Conservation (phyloP, 1,140 invertebrate species). For the Oreohelix idahoensis region DNA sequence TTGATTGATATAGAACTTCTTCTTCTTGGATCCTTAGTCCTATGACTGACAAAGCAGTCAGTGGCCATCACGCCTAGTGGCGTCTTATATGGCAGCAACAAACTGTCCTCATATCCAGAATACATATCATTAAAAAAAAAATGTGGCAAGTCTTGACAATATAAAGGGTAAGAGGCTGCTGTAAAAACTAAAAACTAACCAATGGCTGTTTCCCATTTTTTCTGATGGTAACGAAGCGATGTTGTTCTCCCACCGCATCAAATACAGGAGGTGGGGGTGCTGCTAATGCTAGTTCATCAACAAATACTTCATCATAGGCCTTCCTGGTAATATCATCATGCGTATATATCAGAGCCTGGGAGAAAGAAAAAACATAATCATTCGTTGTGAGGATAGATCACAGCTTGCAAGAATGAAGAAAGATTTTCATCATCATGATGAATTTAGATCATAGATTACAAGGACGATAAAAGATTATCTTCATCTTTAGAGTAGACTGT, state of each 20-base stretch:
- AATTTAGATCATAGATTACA: neutral
- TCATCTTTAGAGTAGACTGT: neutral
- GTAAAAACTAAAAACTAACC: conserved; percentile 36
- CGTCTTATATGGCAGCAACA: too few species aligned
- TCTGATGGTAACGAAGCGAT: conserved; percentile 46
- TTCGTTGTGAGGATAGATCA: neutral
- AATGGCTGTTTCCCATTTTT: conserved; percentile 48
- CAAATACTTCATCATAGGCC: conserved; percentile 22
- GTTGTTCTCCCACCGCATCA: conserved; percentile 39
- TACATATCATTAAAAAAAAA: too few species aligned
- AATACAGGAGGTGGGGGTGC: conserved; percentile 42
- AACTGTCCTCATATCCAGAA: too few species aligned
- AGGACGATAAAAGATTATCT: too few species aligned
- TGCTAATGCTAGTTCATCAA: conserved; percentile 17
- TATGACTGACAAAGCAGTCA: too few species aligned
- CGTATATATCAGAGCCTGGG: conserved; percentile 38
- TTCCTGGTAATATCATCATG: conserved; percentile 44
- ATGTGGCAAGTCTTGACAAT: too few species aligned
- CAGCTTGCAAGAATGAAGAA: too few species aligned
- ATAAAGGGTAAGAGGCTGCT: too few species aligned
- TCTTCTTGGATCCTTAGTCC: too few species aligned
- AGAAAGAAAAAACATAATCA: conserved; percentile 5
- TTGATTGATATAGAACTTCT: too few species aligned
- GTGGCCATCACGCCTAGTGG: too few species aligned
- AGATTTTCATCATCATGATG: too few species aligned